Conservation (phyloP, 2,113 vertebrate species). For the Mormyrus lacerda region DNA sequence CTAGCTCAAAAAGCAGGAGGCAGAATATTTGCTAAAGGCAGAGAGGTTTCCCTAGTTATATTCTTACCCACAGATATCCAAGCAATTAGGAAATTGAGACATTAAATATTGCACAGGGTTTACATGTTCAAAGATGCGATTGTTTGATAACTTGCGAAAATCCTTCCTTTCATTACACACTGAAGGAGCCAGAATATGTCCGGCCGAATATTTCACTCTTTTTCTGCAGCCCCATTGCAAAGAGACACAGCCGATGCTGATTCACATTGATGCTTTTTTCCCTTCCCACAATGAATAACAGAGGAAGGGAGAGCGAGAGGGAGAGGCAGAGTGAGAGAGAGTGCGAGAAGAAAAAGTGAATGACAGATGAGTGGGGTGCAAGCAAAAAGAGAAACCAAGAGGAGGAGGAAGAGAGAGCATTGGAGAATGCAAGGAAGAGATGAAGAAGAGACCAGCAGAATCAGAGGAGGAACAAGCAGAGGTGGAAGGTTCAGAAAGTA, state of each 20-base stretch:
- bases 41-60: neutral
- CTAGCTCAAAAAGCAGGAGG: neutral
- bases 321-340: neutral
- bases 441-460: neutral
- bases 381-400: neutral
- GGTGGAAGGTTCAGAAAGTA: neutral
- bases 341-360: neutral
- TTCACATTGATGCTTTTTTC: neutral
- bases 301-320: neutral
- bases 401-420: constrained; percentile 5
- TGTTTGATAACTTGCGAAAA: neutral
- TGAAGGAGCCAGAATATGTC: neutral
- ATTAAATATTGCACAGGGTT: neutral
- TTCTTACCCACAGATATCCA: neutral
- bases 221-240: neutral
- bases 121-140: neutral
- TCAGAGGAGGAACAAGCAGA: neutral
- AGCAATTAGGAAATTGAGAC: neutral
- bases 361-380: constrained; percentile 18
- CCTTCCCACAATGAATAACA: neutral
- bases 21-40: neutral
- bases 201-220: neutral
- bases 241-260: neutral
- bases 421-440: constrained; percentile 1
- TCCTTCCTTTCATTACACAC: neutral